Evolutionary conservation across 2,797 vertebrate genomes (phyloP).

Genomic region (Pseudopleuronectes americanus): DNA sequence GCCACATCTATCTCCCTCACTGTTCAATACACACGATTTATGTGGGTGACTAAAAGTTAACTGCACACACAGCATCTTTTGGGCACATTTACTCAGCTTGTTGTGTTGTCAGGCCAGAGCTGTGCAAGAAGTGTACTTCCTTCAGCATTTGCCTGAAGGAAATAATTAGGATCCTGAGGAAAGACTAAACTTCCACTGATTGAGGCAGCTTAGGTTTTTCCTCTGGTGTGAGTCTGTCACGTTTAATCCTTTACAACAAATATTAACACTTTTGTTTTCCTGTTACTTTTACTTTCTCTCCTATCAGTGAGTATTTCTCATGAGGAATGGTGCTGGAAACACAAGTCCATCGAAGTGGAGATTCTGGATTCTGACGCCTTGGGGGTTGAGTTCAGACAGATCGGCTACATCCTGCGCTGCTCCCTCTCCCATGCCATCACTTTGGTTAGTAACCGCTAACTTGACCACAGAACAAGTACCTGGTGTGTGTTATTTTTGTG

Average conservation of each 20-base stretch:
- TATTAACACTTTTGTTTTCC: background rate
- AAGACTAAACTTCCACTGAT: background rate
- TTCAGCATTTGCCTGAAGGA: conserved; percentile 12
- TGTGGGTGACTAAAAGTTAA: conserved; percentile 31
- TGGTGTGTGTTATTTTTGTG: background rate
- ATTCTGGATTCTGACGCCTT: conserved; percentile 89
- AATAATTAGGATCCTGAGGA: background rate
- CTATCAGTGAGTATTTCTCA: conserved; percentile 90
- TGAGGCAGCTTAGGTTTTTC: background rate
- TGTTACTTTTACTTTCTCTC: background rate
- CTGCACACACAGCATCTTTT: conserved; percentile 41
- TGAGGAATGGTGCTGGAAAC: conserved; percentile 99
- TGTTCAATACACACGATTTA: conserved; percentile 50
- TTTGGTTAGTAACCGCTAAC: conserved; percentile 83
- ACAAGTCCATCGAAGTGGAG: conserved; percentile 94
- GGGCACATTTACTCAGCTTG: conserved; percentile 28
- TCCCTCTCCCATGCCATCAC: conserved; percentile 98
- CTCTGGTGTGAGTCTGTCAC: background rate
- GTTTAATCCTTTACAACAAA: background rate
- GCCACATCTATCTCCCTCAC: conserved; percentile 43
- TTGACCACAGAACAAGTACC: background rate
- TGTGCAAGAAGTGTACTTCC: conserved; percentile 32
- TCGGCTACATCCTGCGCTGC: conserved; percentile 97
- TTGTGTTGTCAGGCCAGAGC: background rate
- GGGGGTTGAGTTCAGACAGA: conserved; percentile 94